A percentile compares a stretch with the other conserved stretches of the same genome.
Evolutionary conservation across 2,797 vertebrate species (phyloP).

Genomic region (Macrochelys suwanniensis): DNA sequence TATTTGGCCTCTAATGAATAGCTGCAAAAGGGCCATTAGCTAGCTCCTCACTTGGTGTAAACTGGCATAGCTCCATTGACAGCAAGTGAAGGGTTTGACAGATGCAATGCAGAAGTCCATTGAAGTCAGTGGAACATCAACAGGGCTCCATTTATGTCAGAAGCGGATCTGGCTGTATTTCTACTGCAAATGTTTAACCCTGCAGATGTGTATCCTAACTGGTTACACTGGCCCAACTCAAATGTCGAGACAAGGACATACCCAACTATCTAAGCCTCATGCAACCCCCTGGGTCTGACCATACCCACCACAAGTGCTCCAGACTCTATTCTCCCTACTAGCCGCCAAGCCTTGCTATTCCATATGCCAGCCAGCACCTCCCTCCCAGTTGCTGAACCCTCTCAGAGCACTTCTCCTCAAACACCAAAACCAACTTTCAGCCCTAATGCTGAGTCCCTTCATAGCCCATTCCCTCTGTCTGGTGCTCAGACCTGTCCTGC

Average conservation of each 20-base stretch:
- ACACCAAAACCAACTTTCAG: slow-evolving; percentile 1
- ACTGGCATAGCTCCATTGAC: fast-evolving
- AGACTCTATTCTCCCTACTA: neutral
- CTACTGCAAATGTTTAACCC: neutral
- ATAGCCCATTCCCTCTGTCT: neutral
- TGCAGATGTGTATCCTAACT: neutral
- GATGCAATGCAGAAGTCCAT: neutral
- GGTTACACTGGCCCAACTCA: neutral
- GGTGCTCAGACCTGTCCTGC: slow-evolving; percentile 40
- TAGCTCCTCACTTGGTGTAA: neutral
- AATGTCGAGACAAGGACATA: neutral
- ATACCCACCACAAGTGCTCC: neutral
- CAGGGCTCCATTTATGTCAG: neutral
- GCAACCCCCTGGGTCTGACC: neutral
- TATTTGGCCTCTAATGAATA: slow-evolving; percentile 74
- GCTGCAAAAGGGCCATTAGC: neutral
- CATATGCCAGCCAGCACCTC: neutral
- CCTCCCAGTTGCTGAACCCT: neutral
- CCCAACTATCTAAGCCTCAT: neutral
- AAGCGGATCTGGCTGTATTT: neutral
- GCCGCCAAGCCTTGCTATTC: neutral
- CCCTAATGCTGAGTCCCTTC: fast-evolving
- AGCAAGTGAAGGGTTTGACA: neutral
- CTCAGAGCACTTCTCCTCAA: neutral
- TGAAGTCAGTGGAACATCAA: neutral